phyloP scores from a whole-genome alignment of 2,113 vertebrate species.

The Tragelaphus imberbis region DNA sequence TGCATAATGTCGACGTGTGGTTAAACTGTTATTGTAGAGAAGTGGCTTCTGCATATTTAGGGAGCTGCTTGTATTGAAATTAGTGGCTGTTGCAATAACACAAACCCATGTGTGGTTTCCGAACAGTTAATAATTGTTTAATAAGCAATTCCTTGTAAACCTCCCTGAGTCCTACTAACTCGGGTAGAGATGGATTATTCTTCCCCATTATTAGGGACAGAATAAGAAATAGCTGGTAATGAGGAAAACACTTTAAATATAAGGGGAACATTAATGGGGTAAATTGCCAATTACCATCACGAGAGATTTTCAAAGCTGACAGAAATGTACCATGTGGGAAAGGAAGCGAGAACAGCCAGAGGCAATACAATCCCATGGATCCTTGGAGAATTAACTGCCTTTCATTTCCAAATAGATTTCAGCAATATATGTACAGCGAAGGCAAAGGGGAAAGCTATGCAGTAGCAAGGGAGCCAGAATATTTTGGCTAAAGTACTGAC shows the following conservation, averaged over 20 bases:
- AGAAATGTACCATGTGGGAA: slow-evolving; percentile 36
- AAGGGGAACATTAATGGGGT: slow-evolving; percentile 29
- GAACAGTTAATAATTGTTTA: slow-evolving; percentile 69
- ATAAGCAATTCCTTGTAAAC: slow-evolving; percentile 53
- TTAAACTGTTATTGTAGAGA: slow-evolving; percentile 60
- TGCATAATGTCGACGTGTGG: slow-evolving; percentile 45
- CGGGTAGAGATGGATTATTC: slow-evolving; percentile 40
- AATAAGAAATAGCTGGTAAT: slow-evolving; percentile 52
- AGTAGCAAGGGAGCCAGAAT: background rate
- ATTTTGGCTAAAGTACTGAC: slow-evolving; percentile 11
- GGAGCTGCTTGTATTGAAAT: slow-evolving; percentile 40
- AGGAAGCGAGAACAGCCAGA: slow-evolving; percentile 34
- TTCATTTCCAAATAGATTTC: slow-evolving; percentile 57
- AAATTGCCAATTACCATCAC: slow-evolving; percentile 56
- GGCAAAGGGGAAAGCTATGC: background rate
- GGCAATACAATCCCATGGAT: slow-evolving; percentile 30
- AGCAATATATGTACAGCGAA: slow-evolving; percentile 28
- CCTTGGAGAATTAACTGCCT: slow-evolving; percentile 49
- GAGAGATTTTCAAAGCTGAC: slow-evolving; percentile 53
- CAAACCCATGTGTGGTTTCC: slow-evolving; percentile 59
- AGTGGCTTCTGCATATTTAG: slow-evolving; percentile 69
- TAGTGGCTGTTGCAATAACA: slow-evolving; percentile 50
- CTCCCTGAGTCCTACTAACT: slow-evolving; percentile 13
- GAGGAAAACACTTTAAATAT: slow-evolving; percentile 51
- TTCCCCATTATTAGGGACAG: slow-evolving; percentile 43